These are phyloP conservation scores for Rhineura floridana DNA, from an alignment of 2,113 vertebrate genomes.

Conservation along the genomic window DNA sequence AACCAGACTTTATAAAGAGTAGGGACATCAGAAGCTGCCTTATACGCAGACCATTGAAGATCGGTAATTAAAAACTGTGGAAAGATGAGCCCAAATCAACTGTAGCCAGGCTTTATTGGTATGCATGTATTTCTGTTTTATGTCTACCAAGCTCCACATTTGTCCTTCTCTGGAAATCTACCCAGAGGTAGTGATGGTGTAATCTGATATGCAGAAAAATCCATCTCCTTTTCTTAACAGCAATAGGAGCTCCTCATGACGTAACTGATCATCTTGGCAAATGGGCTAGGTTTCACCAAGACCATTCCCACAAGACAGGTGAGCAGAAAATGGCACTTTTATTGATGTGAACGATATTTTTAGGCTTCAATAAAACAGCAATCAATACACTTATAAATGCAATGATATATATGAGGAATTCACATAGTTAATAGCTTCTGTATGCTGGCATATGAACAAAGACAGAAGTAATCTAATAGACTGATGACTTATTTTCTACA, in stretches of 20 bases:
- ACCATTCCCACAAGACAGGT: background rate
- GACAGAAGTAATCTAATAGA: background rate
- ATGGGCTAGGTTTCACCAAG: background rate
- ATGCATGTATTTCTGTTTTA: too few relatives aligned
- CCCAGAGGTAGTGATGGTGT: background rate
- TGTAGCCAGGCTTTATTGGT: too few relatives aligned
- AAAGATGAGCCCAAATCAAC: too few relatives aligned
- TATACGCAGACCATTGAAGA: too few relatives aligned
- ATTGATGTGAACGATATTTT: conserved; percentile 20
- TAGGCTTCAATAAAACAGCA: conserved; percentile 4
- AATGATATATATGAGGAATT: conserved; percentile 2
- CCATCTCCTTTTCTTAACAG: background rate
- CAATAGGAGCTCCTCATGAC: background rate
- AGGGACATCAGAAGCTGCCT: too few relatives aligned
- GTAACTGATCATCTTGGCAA: background rate
- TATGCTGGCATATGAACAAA: background rate
- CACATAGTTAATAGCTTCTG: background rate
- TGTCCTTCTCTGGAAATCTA: background rate
- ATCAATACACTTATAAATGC: conserved; percentile 20
- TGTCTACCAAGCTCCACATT: too few relatives aligned
- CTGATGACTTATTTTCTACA: background rate
- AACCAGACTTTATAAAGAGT: too few relatives aligned
- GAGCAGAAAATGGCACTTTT: background rate
- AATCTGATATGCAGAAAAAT: background rate
- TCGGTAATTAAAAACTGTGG: too few relatives aligned